Evolutionary conservation across 2,797 vertebrate genomes (phyloP), one percentile per base, ranked within the genome.

Genomic region (Scleropages formosus): DNA sequence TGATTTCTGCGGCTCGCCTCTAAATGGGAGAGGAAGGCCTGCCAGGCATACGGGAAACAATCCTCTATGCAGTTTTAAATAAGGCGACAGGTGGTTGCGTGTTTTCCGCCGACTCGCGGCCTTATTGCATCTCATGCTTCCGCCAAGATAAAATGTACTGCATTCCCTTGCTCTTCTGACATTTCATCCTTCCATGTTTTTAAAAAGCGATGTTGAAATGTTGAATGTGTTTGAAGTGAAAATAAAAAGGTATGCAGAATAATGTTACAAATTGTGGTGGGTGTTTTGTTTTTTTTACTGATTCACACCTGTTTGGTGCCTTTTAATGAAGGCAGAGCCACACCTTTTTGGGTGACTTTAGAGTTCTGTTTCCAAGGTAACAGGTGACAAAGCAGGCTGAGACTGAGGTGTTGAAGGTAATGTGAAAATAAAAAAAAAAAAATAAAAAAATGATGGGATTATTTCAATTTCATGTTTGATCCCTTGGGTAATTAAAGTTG

Each of bases 41-140:
- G 26, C 74, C 31, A 68, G 67, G 47, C 51, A 49, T 26, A 9
- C 12, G 20, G 58, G 39, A 27, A 59, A 72, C 27, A 59, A 46
- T 27, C 15, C 15, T 13, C 51, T 60, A 53, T 39, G n/a, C 53
- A 59, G 51, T 58, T 20, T 26, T 56, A 69, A 20, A 69, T 44
- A 15, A 56, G 31, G 59, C 22, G 44, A 68, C 74, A 68, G 65
- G 74, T 69, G 74, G 74, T 58, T 68, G 13, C 44, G 46, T 46
- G 56, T 69, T 60, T 26, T 69, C 13, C 47, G 44, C 56, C 39
- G 20, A 15, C 39, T 12, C 31, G 56, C 74, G 26, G 47, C 8
- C 53, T 67, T 75, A 20, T 31, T 24, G 53, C 22, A 27, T 44
- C 39, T 26, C 47, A 16, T 49, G 53, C 24, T 75, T 59, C 53